phyloP scores from a whole-genome alignment of 2,888 invertebrate species.

The Asteroscopus sphinx region DNA sequence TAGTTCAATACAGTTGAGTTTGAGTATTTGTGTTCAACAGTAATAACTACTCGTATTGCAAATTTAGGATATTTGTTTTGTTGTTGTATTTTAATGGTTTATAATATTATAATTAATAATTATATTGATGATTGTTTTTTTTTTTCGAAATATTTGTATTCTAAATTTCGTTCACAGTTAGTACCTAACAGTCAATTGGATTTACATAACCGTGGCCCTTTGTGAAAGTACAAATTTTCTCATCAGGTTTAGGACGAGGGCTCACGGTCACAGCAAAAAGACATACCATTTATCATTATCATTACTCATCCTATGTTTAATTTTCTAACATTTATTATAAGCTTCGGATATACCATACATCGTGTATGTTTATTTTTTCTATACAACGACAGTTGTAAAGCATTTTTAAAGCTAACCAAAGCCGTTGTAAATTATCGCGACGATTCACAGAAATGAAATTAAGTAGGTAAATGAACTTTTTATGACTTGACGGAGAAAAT shows the following conservation, averaged over 20 bases:
- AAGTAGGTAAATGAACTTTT: constrained; percentile 81
- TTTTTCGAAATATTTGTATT: constrained; percentile 67
- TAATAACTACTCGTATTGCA: constrained; percentile 69
- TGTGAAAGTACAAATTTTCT: constrained; percentile 87
- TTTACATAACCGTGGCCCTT: constrained; percentile 69
- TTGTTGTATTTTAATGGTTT: constrained; percentile 88
- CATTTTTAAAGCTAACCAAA: constrained; percentile 71
- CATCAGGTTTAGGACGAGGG: constrained; percentile 82
- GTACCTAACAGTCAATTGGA: constrained; percentile 57
- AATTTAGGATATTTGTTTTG: constrained; percentile 83
- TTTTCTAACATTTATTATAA: constrained; percentile 60
- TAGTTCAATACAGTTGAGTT: constrained; percentile 65
- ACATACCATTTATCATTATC: constrained; percentile 73
- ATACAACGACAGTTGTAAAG: constrained; percentile 69
- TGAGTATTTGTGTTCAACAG: constrained; percentile 87
- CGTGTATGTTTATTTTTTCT: constrained; percentile 69
- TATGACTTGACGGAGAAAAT: constrained; percentile 70
- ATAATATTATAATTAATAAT: constrained; percentile 84
- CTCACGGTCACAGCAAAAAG: constrained; percentile 75
- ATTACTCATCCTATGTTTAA: constrained; percentile 65
- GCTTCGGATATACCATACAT: constrained; percentile 65
- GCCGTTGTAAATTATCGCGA: constrained; percentile 69
- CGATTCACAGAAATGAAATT: constrained; percentile 78
- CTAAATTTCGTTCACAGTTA: constrained; percentile 65
- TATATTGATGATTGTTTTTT: constrained; percentile 80